phyloP scores from a whole-genome alignment of 2,888 invertebrate genomes.

The Trachelus tabidus region DNA sequence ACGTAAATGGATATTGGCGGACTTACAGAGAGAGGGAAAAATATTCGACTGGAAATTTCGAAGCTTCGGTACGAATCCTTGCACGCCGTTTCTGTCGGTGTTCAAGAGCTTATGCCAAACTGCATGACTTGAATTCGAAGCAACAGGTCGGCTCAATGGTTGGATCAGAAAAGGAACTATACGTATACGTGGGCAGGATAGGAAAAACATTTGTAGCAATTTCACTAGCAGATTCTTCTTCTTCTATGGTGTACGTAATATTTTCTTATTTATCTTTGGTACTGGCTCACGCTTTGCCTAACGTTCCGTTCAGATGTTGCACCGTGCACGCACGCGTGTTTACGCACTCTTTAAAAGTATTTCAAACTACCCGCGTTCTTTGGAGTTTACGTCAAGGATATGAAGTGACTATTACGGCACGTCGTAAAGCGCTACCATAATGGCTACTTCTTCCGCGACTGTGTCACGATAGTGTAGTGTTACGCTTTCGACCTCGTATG shows the following conservation, averaged over 20 bases:
- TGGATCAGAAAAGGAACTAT: neutral
- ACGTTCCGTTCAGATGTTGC: neutral
- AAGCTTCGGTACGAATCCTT: neutral
- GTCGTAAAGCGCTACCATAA: constrained; percentile 24
- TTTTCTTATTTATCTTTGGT: neutral
- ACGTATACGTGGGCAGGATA: neutral
- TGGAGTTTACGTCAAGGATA: constrained; percentile 21
- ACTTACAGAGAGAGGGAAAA: constrained; percentile 3
- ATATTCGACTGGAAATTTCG: constrained; percentile 1
- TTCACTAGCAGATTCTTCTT: neutral
- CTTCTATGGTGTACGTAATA: neutral
- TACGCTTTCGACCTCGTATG: neutral
- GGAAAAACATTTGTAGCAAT: neutral
- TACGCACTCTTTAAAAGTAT: neutral
- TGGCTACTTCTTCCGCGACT: constrained; percentile 13
- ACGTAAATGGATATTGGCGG: constrained; percentile 20
- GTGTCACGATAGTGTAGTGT: neutral
- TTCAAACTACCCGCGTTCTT: neutral
- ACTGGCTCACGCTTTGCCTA: neutral
- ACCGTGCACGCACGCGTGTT: neutral
- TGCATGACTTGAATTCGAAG: constrained; percentile 10
- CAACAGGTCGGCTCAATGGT: constrained; percentile 17
- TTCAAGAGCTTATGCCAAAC: neutral
- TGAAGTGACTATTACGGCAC: constrained; percentile 26
- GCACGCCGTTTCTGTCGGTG: neutral